Percentiles rank a stretch among this genome's conserved stretches.
Evolutionary conservation across 2,113 vertebrate genomes (phyloP).

Genomic region (Gopherus flavomarginatus): DNA sequence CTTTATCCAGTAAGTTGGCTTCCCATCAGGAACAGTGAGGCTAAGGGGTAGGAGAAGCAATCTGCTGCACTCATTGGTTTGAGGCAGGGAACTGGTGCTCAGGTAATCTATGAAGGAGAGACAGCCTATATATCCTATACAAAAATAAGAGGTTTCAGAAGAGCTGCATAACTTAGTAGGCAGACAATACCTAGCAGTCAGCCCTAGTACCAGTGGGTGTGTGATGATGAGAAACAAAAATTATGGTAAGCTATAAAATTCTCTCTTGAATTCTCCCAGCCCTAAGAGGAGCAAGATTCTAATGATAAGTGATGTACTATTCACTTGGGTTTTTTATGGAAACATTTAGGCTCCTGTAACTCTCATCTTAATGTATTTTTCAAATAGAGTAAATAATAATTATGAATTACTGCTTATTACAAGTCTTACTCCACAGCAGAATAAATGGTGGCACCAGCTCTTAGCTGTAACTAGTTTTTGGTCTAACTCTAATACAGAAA

Average conservation of each 20-base stretch:
- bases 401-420: not conserved
- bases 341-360: slow-evolving; percentile 27
- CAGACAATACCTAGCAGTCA: not conserved
- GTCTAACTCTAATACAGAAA: not conserved
- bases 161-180: not conserved
- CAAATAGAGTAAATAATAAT: slow-evolving; percentile 19
- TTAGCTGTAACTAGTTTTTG: not conserved
- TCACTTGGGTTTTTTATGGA: not conserved
- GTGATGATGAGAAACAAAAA: not conserved
- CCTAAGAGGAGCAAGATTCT: not conserved
- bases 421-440: not conserved
- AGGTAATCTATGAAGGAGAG: not conserved
- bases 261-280: not conserved
- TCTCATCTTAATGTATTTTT: slow-evolving; percentile 21
- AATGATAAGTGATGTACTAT: not conserved
- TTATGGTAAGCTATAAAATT: not conserved
- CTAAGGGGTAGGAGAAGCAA: not conserved
- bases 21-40: not conserved
- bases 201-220: not conserved
- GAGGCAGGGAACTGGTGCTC: not conserved
- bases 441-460: not conserved
- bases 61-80: not conserved
- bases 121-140: not conserved
- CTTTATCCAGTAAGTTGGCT: not conserved
- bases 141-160: not conserved